These are phyloP conservation scores for Laupala kohalensis DNA, from an alignment of 1,140 invertebrate genomes.

Conservation along the genomic window DNA sequence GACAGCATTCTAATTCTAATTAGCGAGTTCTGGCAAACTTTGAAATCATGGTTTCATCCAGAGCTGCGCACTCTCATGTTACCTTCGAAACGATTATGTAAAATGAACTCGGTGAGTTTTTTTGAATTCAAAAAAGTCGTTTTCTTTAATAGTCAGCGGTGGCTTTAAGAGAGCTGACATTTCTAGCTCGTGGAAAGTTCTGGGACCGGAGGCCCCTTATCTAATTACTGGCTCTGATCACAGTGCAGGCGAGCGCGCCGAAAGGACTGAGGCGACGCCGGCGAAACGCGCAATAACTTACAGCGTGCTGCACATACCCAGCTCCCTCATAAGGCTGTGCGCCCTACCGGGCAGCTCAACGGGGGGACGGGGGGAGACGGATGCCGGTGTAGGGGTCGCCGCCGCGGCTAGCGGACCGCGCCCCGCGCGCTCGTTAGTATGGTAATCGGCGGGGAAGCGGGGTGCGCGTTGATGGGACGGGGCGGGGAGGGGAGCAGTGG, in stretches of 20 bases:
- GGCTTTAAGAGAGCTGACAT: too few species aligned
- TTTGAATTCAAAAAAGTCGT: too few species aligned
- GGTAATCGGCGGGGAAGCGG: not conserved
- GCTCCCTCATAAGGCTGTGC: not conserved
- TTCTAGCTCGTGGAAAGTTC: not conserved
- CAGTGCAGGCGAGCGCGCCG: too few species aligned
- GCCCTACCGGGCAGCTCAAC: not conserved
- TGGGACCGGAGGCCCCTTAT: not conserved
- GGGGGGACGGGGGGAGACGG: not conserved
- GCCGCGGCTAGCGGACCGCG: not conserved
- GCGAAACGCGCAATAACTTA: not conserved
- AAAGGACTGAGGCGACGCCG: not conserved
- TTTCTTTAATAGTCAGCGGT: too few species aligned
- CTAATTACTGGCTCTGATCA: not conserved
- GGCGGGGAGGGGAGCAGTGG: too few species aligned
- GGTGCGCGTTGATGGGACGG: too few species aligned
- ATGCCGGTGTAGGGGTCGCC: not conserved
- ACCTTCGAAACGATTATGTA: too few species aligned
- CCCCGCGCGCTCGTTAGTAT: not conserved
- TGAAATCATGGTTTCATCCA: too few species aligned
- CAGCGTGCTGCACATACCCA: not conserved
- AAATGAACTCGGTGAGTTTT: too few species aligned
- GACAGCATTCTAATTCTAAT: too few species aligned
- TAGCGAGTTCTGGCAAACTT: too few species aligned
- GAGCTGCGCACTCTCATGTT: too few species aligned